Conservation (phyloP, 2,113 vertebrate genomes). For the Silurus asotus region DNA sequence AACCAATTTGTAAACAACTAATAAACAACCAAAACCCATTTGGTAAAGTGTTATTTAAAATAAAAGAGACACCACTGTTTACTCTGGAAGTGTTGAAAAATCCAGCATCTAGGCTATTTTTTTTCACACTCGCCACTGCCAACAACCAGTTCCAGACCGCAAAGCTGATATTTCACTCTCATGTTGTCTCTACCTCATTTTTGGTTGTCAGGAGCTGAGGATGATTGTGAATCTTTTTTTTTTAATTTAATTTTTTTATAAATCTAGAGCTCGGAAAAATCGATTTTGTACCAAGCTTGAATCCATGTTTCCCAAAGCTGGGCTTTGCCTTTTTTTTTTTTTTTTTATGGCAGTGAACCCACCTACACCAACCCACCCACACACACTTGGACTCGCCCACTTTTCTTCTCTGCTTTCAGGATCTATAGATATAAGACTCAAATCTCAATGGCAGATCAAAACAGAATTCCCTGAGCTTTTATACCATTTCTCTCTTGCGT, state of each 20-base stretch:
- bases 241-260: not conserved
- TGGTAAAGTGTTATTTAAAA: not conserved
- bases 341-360: not conserved
- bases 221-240: not conserved
- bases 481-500: not conserved
- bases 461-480: not conserved
- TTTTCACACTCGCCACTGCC: not conserved
- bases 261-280: not conserved
- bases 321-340: not conserved
- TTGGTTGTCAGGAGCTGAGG: not conserved
- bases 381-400: not conserved
- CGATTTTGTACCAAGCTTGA: not conserved
- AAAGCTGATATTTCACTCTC: not conserved
- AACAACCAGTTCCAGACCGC: not conserved
- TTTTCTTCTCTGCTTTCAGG: not conserved
- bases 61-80: not conserved
- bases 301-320: not conserved
- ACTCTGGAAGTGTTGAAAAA: not conserved
- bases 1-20: not conserved
- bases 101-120: not conserved
- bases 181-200: not conserved
- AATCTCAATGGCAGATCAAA: not conserved
- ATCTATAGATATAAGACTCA: not conserved
- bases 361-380: not conserved
- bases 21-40: not conserved